Evolutionary conservation across 2,888 invertebrate species (phyloP), one percentile per base, ranked within the genome.

Genomic region (Anoncus sp.): DNA sequence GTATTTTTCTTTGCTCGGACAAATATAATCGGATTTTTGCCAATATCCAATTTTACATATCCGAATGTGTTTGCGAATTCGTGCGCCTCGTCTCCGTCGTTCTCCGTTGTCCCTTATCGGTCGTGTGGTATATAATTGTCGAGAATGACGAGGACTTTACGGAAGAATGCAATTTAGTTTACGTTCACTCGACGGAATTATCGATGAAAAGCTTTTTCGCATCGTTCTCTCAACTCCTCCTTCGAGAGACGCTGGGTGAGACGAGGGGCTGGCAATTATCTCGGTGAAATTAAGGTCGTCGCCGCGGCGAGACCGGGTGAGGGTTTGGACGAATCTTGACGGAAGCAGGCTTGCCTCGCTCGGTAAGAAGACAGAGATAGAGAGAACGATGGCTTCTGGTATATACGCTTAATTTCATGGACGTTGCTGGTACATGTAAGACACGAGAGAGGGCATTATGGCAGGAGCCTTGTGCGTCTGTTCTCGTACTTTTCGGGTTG

Each of bases 381-480:
- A 38, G 75, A 76, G 71, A 45, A 69, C 57, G 73, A 65, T 75
- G 79, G 75, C 75, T 78, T 77, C 65, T 66, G 76, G 51, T 65
- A n/a, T 35, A 84, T 83, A 84, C 87, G 85, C 87, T 87, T 87
- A 87, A 87, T 87, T 87, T 87, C 85, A 87, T 87, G 85, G 86
- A 86, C 84, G 86, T 85, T 83, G 82, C 78, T 79, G 78, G 78
- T 79, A 45, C 67, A 78, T 71, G 78, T 72, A 78, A 75, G 78
- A 79, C 75, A 79, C 71, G 75, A 38, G 45, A 57, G 18, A 53
- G 78, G 80, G 76, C 85, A 55, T 63, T 67, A 63, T 62, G 69
- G 74, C 75, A 57, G 70, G 57, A 60, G 62, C 67, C 77, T 76
- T 79, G 59, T 71, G 75, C 70, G 65, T 65, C 75, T 75, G 67